These are phyloP conservation scores for Drosophila emarginata DNA, from an alignment of 2,888 invertebrate species.

Conservation along the genomic window DNA sequence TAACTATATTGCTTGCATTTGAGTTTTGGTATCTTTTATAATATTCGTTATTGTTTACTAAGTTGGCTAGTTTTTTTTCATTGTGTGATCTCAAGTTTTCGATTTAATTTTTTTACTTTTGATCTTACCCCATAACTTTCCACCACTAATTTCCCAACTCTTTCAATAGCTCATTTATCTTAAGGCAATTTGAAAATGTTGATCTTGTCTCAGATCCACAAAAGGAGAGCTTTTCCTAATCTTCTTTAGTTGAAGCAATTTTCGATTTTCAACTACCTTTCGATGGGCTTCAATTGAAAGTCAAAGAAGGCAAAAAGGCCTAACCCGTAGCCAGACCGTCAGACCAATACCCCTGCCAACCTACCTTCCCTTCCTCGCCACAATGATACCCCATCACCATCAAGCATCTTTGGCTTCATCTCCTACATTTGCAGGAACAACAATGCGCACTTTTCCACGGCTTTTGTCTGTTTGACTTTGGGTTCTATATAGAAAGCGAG, in stretches of 20 bases:
- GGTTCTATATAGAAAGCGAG: slow-evolving; percentile 29
- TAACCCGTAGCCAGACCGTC: slow-evolving; percentile 56
- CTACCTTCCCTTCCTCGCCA: neutral
- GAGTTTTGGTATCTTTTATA: too few relatives aligned
- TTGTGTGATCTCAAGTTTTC: neutral
- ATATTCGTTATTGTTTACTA: too few relatives aligned
- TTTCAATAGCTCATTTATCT: slow-evolving; percentile 18
- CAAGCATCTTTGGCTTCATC: slow-evolving; percentile 19
- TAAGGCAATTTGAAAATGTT: slow-evolving; percentile 8
- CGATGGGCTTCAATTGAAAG: slow-evolving; percentile 45
- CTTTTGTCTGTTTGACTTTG: slow-evolving; percentile 44
- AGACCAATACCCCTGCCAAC: slow-evolving; percentile 21
- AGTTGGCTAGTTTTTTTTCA: neutral
- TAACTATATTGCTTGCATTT: neutral
- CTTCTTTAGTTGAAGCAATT: slow-evolving; percentile 48
- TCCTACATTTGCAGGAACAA: slow-evolving; percentile 8
- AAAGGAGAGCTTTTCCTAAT: slow-evolving; percentile 38
- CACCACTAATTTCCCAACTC: slow-evolving; percentile 7
- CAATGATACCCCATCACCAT: neutral
- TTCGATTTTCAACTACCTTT: slow-evolving; percentile 49
- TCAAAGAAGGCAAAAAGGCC: slow-evolving; percentile 42
- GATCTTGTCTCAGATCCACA: slow-evolving; percentile 8
- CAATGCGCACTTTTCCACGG: slow-evolving; percentile 48
- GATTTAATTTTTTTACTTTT: neutral
- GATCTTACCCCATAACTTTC: slow-evolving; percentile 5